phyloP scores from a whole-genome alignment of 2,888 invertebrate genomes.

The Dexiosoma caninum region DNA sequence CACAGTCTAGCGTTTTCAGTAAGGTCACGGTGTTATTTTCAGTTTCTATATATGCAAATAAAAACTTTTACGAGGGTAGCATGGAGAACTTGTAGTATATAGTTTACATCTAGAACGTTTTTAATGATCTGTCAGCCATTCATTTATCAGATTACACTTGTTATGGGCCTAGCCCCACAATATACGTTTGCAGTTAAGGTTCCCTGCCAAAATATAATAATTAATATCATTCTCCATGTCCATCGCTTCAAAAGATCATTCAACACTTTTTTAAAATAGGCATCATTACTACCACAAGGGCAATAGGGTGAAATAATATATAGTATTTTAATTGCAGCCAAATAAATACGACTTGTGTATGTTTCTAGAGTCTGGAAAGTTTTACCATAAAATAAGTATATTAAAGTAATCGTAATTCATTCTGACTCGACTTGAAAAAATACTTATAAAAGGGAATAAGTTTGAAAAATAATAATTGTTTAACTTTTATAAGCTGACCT shows the following conservation, averaged over 20 bases:
- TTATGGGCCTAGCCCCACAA: too few relatives aligned
- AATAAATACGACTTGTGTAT: background rate
- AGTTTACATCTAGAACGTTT: too few relatives aligned
- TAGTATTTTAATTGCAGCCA: background rate
- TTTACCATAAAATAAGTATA: too few relatives aligned
- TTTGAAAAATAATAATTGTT: too few relatives aligned
- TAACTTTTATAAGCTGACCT: too few relatives aligned
- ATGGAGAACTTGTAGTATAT: background rate
- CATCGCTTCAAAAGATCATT: background rate
- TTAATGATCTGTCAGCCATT: too few relatives aligned
- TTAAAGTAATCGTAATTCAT: too few relatives aligned
- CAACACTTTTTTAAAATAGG: background rate
- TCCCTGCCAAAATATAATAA: constrained; percentile 23
- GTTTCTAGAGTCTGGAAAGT: background rate
- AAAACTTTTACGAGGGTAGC: background rate
- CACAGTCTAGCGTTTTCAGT: background rate
- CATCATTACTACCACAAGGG: constrained; percentile 6
- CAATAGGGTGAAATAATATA: constrained; percentile 21
- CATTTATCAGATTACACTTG: too few relatives aligned
- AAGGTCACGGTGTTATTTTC: background rate
- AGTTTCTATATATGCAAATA: background rate
- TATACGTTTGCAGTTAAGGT: constrained; percentile 12
- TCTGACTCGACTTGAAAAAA: too few relatives aligned
- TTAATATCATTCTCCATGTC: background rate
- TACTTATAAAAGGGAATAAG: too few relatives aligned